Conservation (phyloP, 2,797 vertebrate genomes). For the Neomorphus geoffroyi region DNA sequence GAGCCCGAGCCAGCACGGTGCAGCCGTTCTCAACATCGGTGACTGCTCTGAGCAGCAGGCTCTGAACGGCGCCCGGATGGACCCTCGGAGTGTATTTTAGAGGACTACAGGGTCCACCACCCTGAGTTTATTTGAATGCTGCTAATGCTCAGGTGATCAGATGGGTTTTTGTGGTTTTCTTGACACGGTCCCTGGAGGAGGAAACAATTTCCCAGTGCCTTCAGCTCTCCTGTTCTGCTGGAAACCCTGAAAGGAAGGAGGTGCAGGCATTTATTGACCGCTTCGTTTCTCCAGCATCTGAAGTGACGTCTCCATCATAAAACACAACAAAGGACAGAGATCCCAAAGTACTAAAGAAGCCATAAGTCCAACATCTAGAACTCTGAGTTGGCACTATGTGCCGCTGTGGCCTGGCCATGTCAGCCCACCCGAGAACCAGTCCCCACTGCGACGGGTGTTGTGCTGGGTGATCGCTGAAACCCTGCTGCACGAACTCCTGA, state of each 20-base stretch:
- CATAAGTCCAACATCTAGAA: not conserved
- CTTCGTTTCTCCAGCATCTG: not conserved
- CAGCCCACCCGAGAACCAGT: not conserved
- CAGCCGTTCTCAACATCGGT: too few relatives aligned
- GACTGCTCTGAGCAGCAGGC: not conserved
- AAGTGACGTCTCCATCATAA: not conserved
- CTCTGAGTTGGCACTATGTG: not conserved
- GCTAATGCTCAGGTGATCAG: not conserved
- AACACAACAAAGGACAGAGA: not conserved
- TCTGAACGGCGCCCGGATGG: too few relatives aligned
- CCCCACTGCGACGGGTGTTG: not conserved
- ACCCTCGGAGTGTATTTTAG: not conserved
- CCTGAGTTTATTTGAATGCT: not conserved
- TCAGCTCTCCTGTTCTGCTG: not conserved
- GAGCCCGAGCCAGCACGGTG: rapidly evolving
- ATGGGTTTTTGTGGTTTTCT: not conserved
- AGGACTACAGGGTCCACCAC: too few relatives aligned
- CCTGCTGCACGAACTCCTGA: not conserved
- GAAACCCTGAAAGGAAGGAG: not conserved
- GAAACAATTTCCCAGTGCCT: not conserved
- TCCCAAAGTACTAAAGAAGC: not conserved
- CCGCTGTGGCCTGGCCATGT: not conserved
- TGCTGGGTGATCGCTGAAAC: not conserved
- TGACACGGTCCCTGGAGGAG: rapidly evolving
- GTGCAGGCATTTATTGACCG: not conserved